phyloP scores from a whole-genome alignment of 2,113 vertebrate species.

The Halcyon senegalensis region DNA sequence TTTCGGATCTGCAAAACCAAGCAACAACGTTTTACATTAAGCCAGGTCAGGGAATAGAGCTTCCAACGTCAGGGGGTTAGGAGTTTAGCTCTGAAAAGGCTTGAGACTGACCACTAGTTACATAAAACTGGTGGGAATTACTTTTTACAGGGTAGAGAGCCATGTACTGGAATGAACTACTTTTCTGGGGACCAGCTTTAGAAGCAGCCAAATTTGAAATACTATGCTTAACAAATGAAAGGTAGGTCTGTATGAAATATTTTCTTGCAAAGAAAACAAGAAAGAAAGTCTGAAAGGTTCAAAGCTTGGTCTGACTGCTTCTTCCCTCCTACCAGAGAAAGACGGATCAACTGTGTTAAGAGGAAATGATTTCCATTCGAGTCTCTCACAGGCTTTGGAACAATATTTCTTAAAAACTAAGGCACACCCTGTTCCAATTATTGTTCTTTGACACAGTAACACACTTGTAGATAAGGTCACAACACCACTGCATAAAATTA shows the following conservation, averaged over 20 bases:
- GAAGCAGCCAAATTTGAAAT: not conserved
- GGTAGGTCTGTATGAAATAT: not conserved
- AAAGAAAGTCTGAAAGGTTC: not conserved
- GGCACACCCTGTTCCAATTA: not conserved
- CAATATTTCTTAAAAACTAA: not conserved
- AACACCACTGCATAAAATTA: not conserved
- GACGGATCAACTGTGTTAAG: not conserved
- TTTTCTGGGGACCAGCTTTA: not conserved
- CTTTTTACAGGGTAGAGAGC: not conserved
- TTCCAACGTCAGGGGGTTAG: not conserved
- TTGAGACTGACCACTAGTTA: not conserved
- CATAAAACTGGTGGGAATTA: not conserved
- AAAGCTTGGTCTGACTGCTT: not conserved
- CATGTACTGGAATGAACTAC: not conserved
- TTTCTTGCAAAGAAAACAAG: not conserved
- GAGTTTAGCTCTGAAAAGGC: not conserved
- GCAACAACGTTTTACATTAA: not conserved
- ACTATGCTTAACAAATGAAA: not conserved
- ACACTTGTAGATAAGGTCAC: not conserved
- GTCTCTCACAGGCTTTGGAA: not conserved
- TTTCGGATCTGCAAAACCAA: constrained; percentile 82
- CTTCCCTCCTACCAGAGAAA: not conserved
- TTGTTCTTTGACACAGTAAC: not conserved
- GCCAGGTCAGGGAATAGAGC: not conserved
- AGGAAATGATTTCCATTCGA: not conserved